phyloP scores from a whole-genome alignment of 2,113 vertebrate species.

The Mionectes macconnelli region DNA sequence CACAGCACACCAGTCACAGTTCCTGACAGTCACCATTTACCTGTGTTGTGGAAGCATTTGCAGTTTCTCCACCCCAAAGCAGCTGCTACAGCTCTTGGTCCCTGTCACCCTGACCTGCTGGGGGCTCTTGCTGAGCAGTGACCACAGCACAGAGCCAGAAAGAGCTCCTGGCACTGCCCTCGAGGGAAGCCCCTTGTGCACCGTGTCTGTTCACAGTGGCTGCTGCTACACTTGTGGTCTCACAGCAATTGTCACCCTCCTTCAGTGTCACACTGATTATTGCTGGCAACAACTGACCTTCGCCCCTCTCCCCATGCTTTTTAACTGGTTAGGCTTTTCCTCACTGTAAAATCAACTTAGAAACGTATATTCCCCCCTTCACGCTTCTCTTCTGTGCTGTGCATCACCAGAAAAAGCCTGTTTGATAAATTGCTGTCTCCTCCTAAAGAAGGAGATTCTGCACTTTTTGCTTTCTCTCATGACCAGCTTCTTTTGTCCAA shows the following conservation, averaged over 20 bases:
- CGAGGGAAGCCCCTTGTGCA: background rate
- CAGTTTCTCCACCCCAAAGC: background rate
- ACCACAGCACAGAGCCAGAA: background rate
- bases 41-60: background rate
- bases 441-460: background rate
- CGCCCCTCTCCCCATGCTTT: background rate
- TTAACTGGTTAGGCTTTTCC: background rate
- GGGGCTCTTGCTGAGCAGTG: background rate
- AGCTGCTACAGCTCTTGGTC: background rate
- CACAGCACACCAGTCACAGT: background rate
- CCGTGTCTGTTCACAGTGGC: background rate
- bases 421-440: background rate
- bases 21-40: background rate
- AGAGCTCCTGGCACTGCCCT: background rate
- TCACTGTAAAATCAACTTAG: background rate
- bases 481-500: background rate
- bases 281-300: background rate
- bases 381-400: background rate
- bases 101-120: fast-evolving
- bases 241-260: background rate
- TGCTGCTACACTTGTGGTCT: background rate
- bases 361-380: background rate
- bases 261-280: background rate
- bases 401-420: background rate
- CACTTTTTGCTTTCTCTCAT: background rate